Conservation (phyloP, 2,888 invertebrate species). For the Chromoteleia sp. region DNA sequence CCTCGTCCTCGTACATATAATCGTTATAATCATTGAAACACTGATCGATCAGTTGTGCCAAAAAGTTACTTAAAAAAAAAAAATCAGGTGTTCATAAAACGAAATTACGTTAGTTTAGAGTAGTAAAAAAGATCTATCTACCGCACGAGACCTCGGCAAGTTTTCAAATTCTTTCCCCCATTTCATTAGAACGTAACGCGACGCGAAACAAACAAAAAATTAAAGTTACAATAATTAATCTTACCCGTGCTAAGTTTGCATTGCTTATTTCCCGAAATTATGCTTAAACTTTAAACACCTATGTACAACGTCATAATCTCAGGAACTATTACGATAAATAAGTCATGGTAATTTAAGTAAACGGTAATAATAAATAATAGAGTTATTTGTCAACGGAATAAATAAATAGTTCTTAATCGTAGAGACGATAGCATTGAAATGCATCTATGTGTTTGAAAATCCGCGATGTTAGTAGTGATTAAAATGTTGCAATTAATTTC, state of each 20-base stretch:
- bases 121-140: constrained; percentile 79
- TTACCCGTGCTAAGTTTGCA: constrained; percentile 24
- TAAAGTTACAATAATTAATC: not conserved
- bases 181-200: not conserved
- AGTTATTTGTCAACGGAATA: constrained; percentile 61
- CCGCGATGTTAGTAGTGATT: constrained; percentile 40
- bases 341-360: constrained; percentile 68
- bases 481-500: constrained; percentile 25
- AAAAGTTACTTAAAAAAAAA: not conserved
- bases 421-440: constrained; percentile 55
- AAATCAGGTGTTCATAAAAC: constrained; percentile 2
- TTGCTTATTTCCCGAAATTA: constrained; percentile 55
- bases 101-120: constrained; percentile 77
- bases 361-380: constrained; percentile 63
- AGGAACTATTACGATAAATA: constrained; percentile 66
- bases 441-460: constrained; percentile 48
- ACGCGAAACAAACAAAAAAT: constrained; percentile 6
- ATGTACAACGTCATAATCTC: constrained; percentile 67
- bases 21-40: constrained; percentile 33
- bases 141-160: constrained; percentile 63
- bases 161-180: constrained; percentile 2
- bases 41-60: not conserved
- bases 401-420: constrained; percentile 59
- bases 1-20: constrained; percentile 79
- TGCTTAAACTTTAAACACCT: constrained; percentile 46